Evolutionary conservation across 2,113 vertebrate genomes (phyloP), one percentile per base, ranked within the genome.

Genomic region (Hydrolagus affinis): DNA sequence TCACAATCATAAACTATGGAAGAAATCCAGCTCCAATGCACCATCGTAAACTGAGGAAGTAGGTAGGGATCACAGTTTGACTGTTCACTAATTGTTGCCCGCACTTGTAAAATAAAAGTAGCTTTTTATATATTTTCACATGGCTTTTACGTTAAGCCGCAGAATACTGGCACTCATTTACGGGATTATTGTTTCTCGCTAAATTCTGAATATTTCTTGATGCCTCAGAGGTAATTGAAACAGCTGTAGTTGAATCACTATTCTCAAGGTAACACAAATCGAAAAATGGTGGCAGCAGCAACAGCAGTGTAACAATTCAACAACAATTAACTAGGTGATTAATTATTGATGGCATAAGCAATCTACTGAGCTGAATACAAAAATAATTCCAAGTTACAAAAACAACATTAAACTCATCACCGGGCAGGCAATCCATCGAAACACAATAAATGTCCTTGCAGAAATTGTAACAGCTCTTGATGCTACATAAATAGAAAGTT

Each of bases 241-340:
- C 8, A 21, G 28, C 28, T 66, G 30, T 19, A 83, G 66, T 21
- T 75, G 28, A 66, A 59, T 66, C 60, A 83, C 64, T 66, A 66
- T 83, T 66, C 25, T 83, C 19, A 14, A 64, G 60, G 19, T 83
- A 83, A 83, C 44, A 68, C 78, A 68, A 10, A 66, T 25, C 17
- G 78, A 21, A n/a, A n/a, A n/a, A 66, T 19, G 66, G 62, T 66
- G 66, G 25, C 78, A 66, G 57, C 59, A 62, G 23, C 44, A 60
- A 9, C 9, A 56, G 59, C 44, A 60, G 19, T 28, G 59, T 17
- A 80, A 64, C 60, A 30, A 66, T 25, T 66, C 1, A 17, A 19
- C 25, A 17, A 60, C 64, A 68, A 83, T 83, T 66, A 83, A 83
- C 62, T 60, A 25, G 32, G 32, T 83, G 78, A 83, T 83, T 83